A percentile compares a stretch with the other conserved stretches of the same genome.
These are phyloP conservation scores for Lycia hirtaria DNA, from an alignment of 2,888 invertebrate species.

Conservation along the genomic window DNA sequence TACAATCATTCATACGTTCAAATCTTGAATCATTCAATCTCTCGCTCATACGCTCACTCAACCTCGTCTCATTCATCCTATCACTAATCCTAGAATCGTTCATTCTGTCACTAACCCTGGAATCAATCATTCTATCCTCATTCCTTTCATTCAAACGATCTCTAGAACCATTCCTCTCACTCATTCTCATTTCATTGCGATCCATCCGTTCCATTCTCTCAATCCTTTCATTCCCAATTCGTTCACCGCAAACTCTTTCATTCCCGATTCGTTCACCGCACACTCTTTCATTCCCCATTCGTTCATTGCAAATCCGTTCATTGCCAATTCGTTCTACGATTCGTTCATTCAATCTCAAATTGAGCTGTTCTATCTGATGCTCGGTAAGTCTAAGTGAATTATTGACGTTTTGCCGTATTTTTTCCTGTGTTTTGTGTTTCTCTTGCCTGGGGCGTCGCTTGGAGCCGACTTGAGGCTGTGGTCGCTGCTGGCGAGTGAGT, in stretches of 20 bases:
- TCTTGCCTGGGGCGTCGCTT: constrained; percentile 72
- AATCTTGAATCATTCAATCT: constrained; percentile 51
- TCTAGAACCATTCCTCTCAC: constrained; percentile 34
- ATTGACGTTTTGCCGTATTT: constrained; percentile 55
- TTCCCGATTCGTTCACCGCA: constrained; percentile 37
- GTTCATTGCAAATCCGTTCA: no score
- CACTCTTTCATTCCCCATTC: constrained; percentile 34
- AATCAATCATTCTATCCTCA: constrained; percentile 47
- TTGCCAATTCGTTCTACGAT: constrained; percentile 27
- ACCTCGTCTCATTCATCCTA: constrained; percentile 61
- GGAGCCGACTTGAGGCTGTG: constrained; percentile 75
- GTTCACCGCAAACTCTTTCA: no score
- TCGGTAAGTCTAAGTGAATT: constrained; percentile 51
- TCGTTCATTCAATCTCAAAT: constrained; percentile 55
- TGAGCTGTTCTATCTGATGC: constrained; percentile 55
- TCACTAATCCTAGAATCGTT: constrained; percentile 62
- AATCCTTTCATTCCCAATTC: neutral
- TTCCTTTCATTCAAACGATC: constrained; percentile 45
- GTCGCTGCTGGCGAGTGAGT: constrained; percentile 73
- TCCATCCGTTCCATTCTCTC: constrained; percentile 2
- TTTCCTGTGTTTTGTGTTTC: constrained; percentile 70
- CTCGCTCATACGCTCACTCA: constrained; percentile 53
- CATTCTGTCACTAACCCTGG: constrained; percentile 46
- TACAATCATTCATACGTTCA: constrained; percentile 48
- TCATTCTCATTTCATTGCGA: constrained; percentile 35